These are phyloP conservation scores for Ceyx melanurus DNA, from an alignment of 2,113 vertebrate genomes.

Conservation along the genomic window DNA sequence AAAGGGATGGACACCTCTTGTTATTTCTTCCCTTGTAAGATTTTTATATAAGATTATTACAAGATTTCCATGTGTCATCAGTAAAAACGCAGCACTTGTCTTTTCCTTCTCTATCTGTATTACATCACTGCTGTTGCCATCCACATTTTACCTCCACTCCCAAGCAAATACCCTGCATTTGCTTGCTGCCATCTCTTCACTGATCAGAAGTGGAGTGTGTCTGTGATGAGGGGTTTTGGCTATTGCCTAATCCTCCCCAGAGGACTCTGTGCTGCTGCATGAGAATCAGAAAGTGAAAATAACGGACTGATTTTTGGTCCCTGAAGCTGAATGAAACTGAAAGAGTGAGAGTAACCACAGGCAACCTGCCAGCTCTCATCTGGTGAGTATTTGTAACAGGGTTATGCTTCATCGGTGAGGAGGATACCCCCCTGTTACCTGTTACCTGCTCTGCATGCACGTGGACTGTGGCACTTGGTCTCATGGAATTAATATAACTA, in stretches of 20 bases:
- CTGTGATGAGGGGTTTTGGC: background rate
- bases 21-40: background rate
- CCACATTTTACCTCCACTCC: background rate
- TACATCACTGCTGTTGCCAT: background rate
- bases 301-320: background rate
- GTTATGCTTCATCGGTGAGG: background rate
- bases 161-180: background rate
- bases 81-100: background rate
- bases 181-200: background rate
- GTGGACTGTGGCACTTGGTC: rapidly evolving
- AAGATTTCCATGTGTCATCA: background rate
- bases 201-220: background rate
- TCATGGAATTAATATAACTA: background rate
- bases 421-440: background rate
- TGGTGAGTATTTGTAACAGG: background rate
- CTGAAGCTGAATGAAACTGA: background rate
- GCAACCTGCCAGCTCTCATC: background rate
- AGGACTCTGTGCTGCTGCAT: background rate
- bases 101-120: background rate
- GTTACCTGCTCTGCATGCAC: background rate
- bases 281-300: constrained; percentile 27
- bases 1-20: background rate
- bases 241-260: background rate
- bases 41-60: background rate
- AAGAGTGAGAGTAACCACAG: constrained; percentile 23